Conservation (phyloP, 2,888 invertebrate species). For the Heliconius charithonia region DNA sequence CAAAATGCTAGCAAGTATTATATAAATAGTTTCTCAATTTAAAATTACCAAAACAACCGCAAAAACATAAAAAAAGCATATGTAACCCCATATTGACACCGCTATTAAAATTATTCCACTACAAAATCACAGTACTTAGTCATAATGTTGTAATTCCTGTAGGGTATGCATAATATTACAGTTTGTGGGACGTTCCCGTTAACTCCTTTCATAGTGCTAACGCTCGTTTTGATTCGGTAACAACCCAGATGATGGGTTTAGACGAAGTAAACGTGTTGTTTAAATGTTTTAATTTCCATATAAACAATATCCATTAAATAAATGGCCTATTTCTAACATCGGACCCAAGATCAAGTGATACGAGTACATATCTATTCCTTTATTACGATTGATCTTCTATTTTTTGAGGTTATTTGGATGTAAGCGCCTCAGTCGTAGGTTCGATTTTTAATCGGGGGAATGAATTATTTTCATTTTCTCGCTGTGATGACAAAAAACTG, state of each 20-base stretch:
- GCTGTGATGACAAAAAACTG: neutral
- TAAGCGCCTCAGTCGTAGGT: neutral
- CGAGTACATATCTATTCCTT: neutral
- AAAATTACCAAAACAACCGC: too few species aligned
- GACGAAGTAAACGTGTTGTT: constrained; percentile 44
- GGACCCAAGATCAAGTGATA: constrained; percentile 13
- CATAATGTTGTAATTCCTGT: constrained; percentile 38
- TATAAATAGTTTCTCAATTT: too few species aligned
- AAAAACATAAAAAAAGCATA: too few species aligned
- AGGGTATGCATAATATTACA: constrained; percentile 40
- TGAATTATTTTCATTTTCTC: neutral
- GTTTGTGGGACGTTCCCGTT: constrained; percentile 49
- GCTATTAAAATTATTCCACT: neutral
- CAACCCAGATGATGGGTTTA: constrained; percentile 42
- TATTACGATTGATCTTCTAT: neutral
- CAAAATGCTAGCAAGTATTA: too few species aligned
- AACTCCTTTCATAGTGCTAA: constrained; percentile 41
- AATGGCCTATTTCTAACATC: constrained; percentile 29
- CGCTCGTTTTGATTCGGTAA: constrained; percentile 42
- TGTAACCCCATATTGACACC: neutral
- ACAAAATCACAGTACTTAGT: constrained; percentile 33
- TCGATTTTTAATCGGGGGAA: neutral
- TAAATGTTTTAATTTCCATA: constrained; percentile 45
- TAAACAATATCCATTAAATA: constrained; percentile 40
- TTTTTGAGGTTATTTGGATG: neutral